phyloP scores from a whole-genome alignment of 2,113 vertebrate species.

The Mastomys natalensis region DNA sequence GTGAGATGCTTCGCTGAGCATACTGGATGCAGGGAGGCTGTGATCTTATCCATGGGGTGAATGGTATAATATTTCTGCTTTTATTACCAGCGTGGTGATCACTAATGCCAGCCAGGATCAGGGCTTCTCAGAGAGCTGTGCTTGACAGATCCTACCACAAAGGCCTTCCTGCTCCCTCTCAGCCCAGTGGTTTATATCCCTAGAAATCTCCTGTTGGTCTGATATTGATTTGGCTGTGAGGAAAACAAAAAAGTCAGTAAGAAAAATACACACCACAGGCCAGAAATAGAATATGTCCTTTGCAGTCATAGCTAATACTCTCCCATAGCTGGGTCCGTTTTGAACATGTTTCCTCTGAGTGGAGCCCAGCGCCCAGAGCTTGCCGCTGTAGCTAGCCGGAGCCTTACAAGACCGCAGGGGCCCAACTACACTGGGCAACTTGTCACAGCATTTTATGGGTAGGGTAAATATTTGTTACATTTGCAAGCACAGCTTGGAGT shows the following conservation, averaged over 20 bases:
- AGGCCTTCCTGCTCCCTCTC: background rate
- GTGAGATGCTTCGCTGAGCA: background rate
- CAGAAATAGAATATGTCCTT: slow-evolving; percentile 56
- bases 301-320: slow-evolving; percentile 7
- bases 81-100: background rate
- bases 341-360: slow-evolving; percentile 20
- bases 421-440: background rate
- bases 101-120: background rate
- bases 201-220: slow-evolving; percentile 51
- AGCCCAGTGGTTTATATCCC: background rate
- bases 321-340: slow-evolving; percentile 47
- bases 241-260: slow-evolving; percentile 60
- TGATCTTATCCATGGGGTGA: background rate
- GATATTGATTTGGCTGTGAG: slow-evolving; percentile 69
- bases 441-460: background rate
- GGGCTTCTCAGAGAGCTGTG: background rate
- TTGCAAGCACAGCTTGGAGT: slow-evolving; percentile 28
- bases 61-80: background rate
- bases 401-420: background rate
- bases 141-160: background rate
- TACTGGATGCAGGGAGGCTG: background rate
- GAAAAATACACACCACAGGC: background rate
- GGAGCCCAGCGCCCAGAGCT: background rate
- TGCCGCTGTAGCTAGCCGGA: background rate
- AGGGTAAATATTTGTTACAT: slow-evolving; percentile 57